Evolutionary conservation across 2,797 vertebrate genomes (phyloP), one percentile per base, ranked within the genome.

Genomic region (Peromyscus attwateri): DNA sequence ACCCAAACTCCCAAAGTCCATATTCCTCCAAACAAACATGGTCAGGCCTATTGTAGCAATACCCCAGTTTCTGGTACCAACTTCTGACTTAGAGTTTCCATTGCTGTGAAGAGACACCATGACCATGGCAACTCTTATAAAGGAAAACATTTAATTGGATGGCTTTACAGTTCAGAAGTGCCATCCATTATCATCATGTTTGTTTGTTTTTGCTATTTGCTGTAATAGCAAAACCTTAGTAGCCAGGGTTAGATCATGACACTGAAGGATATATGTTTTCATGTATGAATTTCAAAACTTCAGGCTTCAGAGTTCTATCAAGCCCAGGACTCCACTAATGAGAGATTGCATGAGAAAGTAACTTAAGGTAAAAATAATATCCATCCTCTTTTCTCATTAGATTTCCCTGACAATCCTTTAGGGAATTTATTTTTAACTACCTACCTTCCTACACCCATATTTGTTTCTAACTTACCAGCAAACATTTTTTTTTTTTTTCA

Each of bases 321-420:
- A 46, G 60, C 75, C 52, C 46, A 88, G 49, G 57, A 60, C 43
- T 71, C 70, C 77, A 57, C 52, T 68, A 71, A 66, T 25, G n/a
- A 71, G 34, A 95, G 23, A 95, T 17, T 82, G 43, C 68, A 57
- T n/a, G 21, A 64, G 31, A 89, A 82, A 31, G 12, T 37, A 79
- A 91, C 13, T 70, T 90, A 89, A 62, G 91, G 27, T 96, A 37
- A 87, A 82, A 81, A 79, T 84, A 46, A 34, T 83, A 17, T 21
- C 60, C 17, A 34, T 43, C 88, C n/a, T 6, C 1, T n/a, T 31
- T 49, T 12, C 29, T 34, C 62, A 8, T 68, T 43, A 85, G 43
- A 49, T 62, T 68, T 46, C 29, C 43, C 29, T 49, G 40, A 68
- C 40, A 62, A 12, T 66, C 27, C 60, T 84, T 64, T 21, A 64